Evolutionary conservation across 2,797 vertebrate genomes (phyloP), one percentile per base, ranked within the genome.

Genomic region (Tragopan temminckii): DNA sequence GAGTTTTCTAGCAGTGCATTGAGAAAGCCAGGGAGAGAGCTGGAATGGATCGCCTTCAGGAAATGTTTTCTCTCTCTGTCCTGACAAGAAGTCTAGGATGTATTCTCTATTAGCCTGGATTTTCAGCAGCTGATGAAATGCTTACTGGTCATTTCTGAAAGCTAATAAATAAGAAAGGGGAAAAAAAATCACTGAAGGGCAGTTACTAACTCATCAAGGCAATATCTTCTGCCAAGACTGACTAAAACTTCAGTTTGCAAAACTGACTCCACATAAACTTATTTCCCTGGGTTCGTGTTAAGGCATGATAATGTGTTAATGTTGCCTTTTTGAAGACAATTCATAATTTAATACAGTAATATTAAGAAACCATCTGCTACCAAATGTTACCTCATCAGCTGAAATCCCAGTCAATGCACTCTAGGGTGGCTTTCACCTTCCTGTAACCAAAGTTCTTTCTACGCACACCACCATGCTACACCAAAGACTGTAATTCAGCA

Each of bases 111-210:
- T 90, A 85, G 55, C 52, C 67, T 64, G 67, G 21, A 58, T 79
- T 90, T 90, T 89, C 48, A 89, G 58, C 70, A 89, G 87, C 77
- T 96, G 82, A 94, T 79, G 31, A 94, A 96, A 96, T 59, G 92
- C 29, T 80, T 81, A 89, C 77, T 25, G 36, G 64, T 89, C 52
- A 86, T 81, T 89, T 96, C 74, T 58, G 48, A 93, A 89, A 89
- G 43, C 31, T 40, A 92, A 84, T 43, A 83, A 92, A 88, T 68
- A 75, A 77, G n/a, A 80, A 40, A 43, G 9, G 27, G 40, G n/a
- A 2, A 0, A 9, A 8, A 31, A 36, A 63, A 72, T 55, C 74
- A 69, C 74, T 42, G 59, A 92, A 85, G 38, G 38, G 50, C 50
- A 69, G 46, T 86, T 89, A 67, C 50, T 66, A 93, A 81, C 21